A percentile compares a stretch with the other conserved stretches of the same genome.
phyloP scores from a whole-genome alignment of 2,113 vertebrate genomes.

The Nanorana parkeri region DNA sequence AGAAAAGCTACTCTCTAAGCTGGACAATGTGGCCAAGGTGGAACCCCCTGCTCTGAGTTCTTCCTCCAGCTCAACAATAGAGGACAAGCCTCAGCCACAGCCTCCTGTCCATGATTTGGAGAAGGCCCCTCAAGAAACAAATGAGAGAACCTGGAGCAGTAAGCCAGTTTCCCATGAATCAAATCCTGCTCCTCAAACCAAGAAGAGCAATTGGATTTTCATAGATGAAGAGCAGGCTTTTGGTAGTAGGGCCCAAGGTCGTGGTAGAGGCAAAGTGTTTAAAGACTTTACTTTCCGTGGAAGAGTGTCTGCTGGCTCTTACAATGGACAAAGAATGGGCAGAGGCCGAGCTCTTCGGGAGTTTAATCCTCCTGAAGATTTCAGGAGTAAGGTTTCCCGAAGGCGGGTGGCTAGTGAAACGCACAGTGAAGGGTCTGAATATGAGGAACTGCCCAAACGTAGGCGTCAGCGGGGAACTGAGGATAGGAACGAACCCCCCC shows the following conservation, averaged over 20 bases:
- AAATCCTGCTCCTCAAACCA: constrained; percentile 76
- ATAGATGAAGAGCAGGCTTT: constrained; percentile 97
- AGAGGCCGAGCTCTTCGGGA: constrained; percentile 83
- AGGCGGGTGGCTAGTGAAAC: constrained; percentile 93
- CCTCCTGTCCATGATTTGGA: constrained; percentile 67
- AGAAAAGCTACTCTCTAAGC: constrained; percentile 73
- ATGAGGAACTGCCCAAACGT: constrained; percentile 94
- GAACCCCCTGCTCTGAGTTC: constrained; percentile 72
- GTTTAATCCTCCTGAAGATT: constrained; percentile 81
- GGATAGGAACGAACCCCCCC: constrained; percentile 72
- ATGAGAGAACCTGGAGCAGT: constrained; percentile 78
- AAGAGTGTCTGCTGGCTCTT: constrained; percentile 73
- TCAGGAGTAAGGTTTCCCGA: constrained; percentile 81
- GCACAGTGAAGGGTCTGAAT: constrained; percentile 92
- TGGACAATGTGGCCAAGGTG: constrained; percentile 76
- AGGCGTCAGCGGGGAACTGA: constrained; percentile 86
- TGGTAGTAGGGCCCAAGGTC: constrained; percentile 82
- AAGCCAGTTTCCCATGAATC: constrained; percentile 76
- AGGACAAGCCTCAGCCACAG: constrained; percentile 73
- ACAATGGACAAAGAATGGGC: constrained; percentile 72
- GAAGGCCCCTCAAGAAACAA: constrained; percentile 73
- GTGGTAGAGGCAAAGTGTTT: constrained; percentile 87
- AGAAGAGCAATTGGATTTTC: constrained; percentile 97
- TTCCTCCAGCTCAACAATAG: constrained; percentile 61
- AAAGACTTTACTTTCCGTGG: constrained; percentile 89